These are phyloP conservation scores for Calidris pygmaea DNA, from an alignment of 2,113 vertebrate genomes.

Conservation along the genomic window DNA sequence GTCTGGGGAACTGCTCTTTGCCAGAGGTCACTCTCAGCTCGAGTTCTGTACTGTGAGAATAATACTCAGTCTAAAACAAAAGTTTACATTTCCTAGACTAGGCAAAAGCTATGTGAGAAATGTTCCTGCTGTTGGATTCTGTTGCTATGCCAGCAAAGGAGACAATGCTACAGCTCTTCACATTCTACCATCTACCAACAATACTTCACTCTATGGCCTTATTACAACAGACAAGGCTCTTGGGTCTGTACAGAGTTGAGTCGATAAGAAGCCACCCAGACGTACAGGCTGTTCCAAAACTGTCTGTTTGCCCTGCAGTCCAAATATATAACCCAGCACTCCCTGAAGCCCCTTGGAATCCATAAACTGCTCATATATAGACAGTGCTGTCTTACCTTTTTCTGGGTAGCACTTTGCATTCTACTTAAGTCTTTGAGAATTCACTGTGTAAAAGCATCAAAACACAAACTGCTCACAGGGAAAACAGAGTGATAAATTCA, in stretches of 20 bases:
- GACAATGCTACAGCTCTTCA: background rate
- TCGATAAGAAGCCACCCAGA: background rate
- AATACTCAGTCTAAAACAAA: background rate
- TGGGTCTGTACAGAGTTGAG: background rate
- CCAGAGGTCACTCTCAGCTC: background rate
- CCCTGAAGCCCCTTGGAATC: background rate
- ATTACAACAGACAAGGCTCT: background rate
- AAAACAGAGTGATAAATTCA: background rate
- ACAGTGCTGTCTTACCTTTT: background rate
- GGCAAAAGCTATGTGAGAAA: background rate
- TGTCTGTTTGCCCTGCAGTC: background rate
- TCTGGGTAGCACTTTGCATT: background rate
- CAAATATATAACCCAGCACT: background rate
- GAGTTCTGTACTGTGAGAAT: background rate
- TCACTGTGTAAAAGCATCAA: background rate
- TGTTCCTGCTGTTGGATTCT: background rate
- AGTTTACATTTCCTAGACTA: background rate
- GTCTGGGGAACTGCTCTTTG: background rate
- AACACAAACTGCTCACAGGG: background rate
- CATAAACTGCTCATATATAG: background rate
- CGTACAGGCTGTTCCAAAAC: background rate
- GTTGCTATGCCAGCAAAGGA: background rate
- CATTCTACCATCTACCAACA: background rate
- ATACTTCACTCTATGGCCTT: background rate
- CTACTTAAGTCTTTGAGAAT: background rate